A percentile compares a stretch with the other conserved stretches of the same genome.
These are phyloP conservation scores for Morpho helenor DNA, from an alignment of 2,888 invertebrate species.

Conservation along the genomic window DNA sequence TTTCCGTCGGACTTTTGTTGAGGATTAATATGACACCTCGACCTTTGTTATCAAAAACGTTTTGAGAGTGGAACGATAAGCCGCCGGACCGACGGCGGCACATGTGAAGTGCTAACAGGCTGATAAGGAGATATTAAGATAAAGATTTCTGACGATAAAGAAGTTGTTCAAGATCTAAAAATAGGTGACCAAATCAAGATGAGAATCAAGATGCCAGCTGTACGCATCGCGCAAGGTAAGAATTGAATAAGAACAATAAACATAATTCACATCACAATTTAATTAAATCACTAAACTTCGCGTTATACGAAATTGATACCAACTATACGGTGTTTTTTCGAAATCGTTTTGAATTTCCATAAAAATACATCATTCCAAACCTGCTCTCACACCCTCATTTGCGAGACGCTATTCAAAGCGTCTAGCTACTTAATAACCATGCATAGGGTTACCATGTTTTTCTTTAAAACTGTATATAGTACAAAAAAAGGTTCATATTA, in stretches of 20 bases:
- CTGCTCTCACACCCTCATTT: constrained; percentile 19
- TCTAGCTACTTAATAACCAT: constrained; percentile 69
- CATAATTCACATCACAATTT: not conserved
- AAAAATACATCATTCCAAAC: constrained; percentile 13
- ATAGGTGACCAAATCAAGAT: constrained; percentile 86
- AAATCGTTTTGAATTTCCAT: not conserved
- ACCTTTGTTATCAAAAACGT: constrained; percentile 61
- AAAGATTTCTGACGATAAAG: constrained; percentile 63
- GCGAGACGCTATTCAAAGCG: constrained; percentile 58
- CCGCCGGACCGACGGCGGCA: constrained; percentile 72
- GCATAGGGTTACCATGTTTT: constrained; percentile 60
- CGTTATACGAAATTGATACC: not conserved
- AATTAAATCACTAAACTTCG: not conserved
- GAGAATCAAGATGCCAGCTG: constrained; percentile 99
- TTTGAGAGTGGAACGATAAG: constrained; percentile 64
- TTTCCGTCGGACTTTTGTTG: constrained; percentile 61
- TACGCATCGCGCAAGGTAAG: constrained; percentile 97
- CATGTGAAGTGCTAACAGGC: constrained; percentile 70
- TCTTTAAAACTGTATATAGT: not conserved
- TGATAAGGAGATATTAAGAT: constrained; percentile 62
- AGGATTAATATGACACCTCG: constrained; percentile 54
- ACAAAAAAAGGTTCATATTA: not conserved
- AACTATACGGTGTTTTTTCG: not conserved
- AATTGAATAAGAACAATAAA: constrained; percentile 21
- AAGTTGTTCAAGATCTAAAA: constrained; percentile 71